These are phyloP conservation scores for Hydrochoerus hydrochaeris DNA, from an alignment of 2,113 vertebrate genomes.

Conservation along the genomic window DNA sequence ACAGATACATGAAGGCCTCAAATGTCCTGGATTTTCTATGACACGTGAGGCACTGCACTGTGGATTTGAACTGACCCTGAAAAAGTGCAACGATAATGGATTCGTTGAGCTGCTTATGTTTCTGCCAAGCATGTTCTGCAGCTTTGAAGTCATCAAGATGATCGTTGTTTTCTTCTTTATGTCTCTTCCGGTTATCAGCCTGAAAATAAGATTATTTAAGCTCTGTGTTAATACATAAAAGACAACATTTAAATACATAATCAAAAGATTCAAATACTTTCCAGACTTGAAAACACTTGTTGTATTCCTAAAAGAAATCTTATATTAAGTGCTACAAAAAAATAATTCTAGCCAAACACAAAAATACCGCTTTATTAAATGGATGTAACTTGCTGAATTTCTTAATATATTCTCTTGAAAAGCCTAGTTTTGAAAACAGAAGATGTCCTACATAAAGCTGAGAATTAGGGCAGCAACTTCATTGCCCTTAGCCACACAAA, in stretches of 20 bases:
- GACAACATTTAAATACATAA: background rate
- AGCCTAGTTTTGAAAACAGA: conserved; percentile 5
- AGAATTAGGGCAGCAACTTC: background rate
- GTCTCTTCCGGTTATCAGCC: conserved; percentile 96
- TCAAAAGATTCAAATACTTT: conserved; percentile 2
- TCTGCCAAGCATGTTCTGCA: conserved; percentile 96
- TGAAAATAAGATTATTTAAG: conserved; percentile 76
- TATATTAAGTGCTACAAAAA: background rate
- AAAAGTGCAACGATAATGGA: conserved; percentile 97
- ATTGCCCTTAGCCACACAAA: background rate
- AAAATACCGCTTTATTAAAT: background rate
- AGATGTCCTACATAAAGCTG: background rate
- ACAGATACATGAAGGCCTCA: conserved; percentile 99
- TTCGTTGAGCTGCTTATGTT: conserved; percentile 97
- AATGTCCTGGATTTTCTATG: conserved; percentile 96
- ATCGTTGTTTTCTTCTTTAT: conserved; percentile 96
- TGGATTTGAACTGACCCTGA: conserved; percentile 99
- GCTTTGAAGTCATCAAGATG: conserved; percentile 93
- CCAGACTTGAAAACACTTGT: background rate
- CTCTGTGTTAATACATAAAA: conserved; percentile 28
- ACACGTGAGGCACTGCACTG: conserved; percentile 97
- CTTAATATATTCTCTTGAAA: background rate
- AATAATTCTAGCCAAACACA: background rate
- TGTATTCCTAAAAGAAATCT: conserved; percentile 24
- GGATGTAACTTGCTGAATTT: background rate